Base-by-base conservation (phyloP, 1,140 invertebrate species). In the Pogonomyrmex barbatus region DNA sequence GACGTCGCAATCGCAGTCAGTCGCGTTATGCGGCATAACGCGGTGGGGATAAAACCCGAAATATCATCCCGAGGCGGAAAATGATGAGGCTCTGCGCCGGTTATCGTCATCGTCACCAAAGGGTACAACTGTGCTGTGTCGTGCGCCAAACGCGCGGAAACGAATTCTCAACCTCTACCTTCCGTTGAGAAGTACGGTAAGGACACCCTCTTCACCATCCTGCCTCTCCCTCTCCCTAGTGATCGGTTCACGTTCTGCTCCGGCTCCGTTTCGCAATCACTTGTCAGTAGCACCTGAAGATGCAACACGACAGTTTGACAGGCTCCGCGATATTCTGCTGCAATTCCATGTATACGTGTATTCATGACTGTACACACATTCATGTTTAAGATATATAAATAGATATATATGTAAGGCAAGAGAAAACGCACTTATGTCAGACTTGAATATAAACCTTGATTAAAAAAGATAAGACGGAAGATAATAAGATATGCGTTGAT, bases 11-110 rank as follows among this genome's bases (percentile, higher is more conserved):
- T 24, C 24, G 24, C 24, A 24, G 24, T 24, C 24, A 24, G 24
- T 24, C 45, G 45, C 33, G 6, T 82, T 71, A 71, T 82, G 39
- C 42, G 6, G 30, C 39, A 71, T 71, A 82, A 82, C 47, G 84
- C 52, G 67, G 87, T 89, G 88, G 87, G 88, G 88, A 90, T 90
- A 77, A 79, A 67, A 39, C 71, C 82, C 76, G 60, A 91, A 87
- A 88, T 89, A 90, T 91, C 84, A 36, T 78, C 85, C 42, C 60
- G 88, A 60, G 39, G 52, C 39, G 52, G 60, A 75, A 71, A 71
- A 82, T 39, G 65, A 91, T 89, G 89, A 85, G 65, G 77, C 70
- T 60, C 47, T 62, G 36, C 42, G 17, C 5, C 58, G 56, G 5
- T 60, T 12, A 8, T 77, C 56, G 10, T 65, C 77, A n/a, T 65